Evolutionary conservation across 2,888 invertebrate species (phyloP), one percentile per base, ranked within the genome.

Genomic region (Temnothorax unifasciatus): DNA sequence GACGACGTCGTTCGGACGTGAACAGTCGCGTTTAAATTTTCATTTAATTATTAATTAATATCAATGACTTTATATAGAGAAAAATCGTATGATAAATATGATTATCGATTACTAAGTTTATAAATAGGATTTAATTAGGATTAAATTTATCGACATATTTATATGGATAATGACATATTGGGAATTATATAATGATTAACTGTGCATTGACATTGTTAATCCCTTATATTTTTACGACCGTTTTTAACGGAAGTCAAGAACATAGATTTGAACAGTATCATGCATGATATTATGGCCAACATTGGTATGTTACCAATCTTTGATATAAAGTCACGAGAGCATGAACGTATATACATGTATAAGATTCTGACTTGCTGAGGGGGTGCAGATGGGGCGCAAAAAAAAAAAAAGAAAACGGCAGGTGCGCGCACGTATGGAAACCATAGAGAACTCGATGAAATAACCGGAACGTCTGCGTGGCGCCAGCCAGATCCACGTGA

Each of bases 401-500:
- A 74, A 68, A 68, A 64, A 64, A 21, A 38, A 5, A 38, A 9
- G 59, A 57, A 73, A 61, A 61, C 11, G 50, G 34, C 50, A 69
- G 59, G 68, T 81, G 25, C 29, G 63, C 34, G 59, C 79, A 63
- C 54, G 57, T 73, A 73, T 25, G 54, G 63, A 64, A 76, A 66
- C 41, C 52, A 44, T 71, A 54, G 86, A 85, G 44, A 71, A 83
- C 61, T 54, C 64, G 89, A 90, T 90, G 83, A 89, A 90, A 89
- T 85, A 82, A 87, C 85, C 85, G 84, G 68, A 89, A 86, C 89
- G 89, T 83, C 90, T 89, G 87, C 87, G 73, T 88, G 90, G 88
- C 88, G 90, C 90, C 87, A 74, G 86, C 71, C 81, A 83, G 86
- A 90, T 85, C 89, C 89, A 89, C 90, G 89, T 89, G 90, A 89